phyloP scores from a whole-genome alignment of 1,140 invertebrate genomes.

The Camponotus floridanus region DNA sequence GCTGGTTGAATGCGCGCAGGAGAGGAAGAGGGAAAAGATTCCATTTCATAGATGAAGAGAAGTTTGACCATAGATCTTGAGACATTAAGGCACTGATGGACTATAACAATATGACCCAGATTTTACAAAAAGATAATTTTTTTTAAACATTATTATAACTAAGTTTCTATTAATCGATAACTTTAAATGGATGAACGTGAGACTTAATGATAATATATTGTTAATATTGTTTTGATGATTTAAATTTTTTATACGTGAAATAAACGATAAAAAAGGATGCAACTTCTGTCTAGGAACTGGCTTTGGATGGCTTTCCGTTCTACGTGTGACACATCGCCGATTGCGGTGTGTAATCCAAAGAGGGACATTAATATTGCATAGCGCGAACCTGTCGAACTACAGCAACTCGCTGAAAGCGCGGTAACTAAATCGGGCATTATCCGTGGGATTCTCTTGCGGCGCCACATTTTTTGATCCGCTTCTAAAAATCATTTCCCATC shows the following conservation, averaged over 20 bases:
- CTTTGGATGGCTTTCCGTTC: background rate
- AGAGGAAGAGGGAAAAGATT: conserved; percentile 11
- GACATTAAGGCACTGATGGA: background rate
- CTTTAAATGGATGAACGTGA: background rate
- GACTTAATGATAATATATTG: background rate
- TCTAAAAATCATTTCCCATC: conserved; percentile 30
- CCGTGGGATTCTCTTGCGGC: conserved; percentile 16
- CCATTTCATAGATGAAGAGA: conserved; percentile 66
- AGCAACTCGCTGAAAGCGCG: conserved; percentile 72
- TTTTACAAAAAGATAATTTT: conserved; percentile 10
- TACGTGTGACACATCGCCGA: conserved; percentile 68
- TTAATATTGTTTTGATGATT: too few species aligned
- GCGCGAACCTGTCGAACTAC: conserved; percentile 68
- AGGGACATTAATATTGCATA: conserved; percentile 82
- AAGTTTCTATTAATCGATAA: background rate
- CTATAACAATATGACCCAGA: background rate
- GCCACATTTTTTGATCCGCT: conserved; percentile 41
- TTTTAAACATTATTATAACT: background rate
- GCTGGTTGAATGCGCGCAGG: conserved; percentile 67
- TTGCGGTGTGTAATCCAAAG: conserved; percentile 77
- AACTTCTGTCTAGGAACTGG: conserved; percentile 16
- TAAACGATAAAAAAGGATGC: conserved; percentile 43
- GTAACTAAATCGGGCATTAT: conserved; percentile 80
- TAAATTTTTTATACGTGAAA: background rate
- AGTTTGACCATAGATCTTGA: background rate